Base-by-base conservation (phyloP, 2,888 invertebrate species). In the Pyrrhosoma nymphula region DNA sequence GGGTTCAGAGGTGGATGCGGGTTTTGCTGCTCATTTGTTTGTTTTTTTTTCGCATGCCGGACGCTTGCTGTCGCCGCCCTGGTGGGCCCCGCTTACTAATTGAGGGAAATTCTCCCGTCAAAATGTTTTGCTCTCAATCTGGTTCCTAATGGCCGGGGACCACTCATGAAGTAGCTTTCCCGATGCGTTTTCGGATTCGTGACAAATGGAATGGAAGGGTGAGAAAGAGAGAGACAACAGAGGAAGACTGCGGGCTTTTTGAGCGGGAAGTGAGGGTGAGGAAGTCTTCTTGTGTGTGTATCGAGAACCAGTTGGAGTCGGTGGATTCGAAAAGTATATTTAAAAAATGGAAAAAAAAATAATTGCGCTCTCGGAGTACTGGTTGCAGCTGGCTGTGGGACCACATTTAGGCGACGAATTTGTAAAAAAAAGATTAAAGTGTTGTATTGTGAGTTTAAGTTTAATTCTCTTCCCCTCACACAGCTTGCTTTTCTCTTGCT, bases 341-440 rank as follows among this genome's bases (percentile, higher is more conserved):
- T 10, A 82, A 82, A 82, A 82, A 82, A 82, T 18, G 69, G 69
- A 82, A 82, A 16, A 82, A 82, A 35, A 82, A 69, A n/a, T n/a
- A 69, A 35, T 75, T 69, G 93, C 69, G 93, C 69, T 47, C 93
- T 93, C 69, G 63, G 75, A 93, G 93, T 30, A 93, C 93, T 93
- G 93, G 93, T 93, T 93, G 93, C 93, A 93, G 93, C 93, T 93
- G 93, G 93, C 93, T 93, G 93, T 93, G 93, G 93, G 93, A 93
- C 93, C 93, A 93, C 93, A 69, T 93, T 93, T 93, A 93, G 93
- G 93, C 93, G 69, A 47, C 39, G 56, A 69, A 69, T 93, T 93
- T 93, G 63, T 93, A 93, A 69, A 56, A 91, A 91, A 47, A 47
- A 93, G 39, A 63, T 82, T 82, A 82, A 82, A 69, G n/a, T 82